Percentiles rank a stretch among this genome's conserved stretches.
Evolutionary conservation across 2,888 invertebrate genomes (phyloP).

Genomic region (Dusona sp.): DNA sequence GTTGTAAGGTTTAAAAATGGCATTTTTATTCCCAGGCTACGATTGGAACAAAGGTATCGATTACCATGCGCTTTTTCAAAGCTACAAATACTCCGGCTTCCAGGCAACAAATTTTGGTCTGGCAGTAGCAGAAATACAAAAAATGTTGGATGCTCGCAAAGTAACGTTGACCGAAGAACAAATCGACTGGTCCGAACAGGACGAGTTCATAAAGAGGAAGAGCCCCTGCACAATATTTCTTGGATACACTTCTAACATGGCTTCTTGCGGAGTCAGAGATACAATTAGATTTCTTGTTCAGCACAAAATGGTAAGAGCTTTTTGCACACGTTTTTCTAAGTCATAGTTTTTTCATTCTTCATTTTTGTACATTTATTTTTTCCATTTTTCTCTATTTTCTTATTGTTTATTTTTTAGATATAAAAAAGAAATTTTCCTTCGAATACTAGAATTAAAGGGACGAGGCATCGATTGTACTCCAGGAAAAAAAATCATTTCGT

Average conservation of each 20-base stretch:
- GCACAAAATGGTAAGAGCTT: slow-evolving; percentile 89
- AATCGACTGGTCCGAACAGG: slow-evolving; percentile 89
- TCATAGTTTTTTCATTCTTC: slow-evolving; percentile 3
- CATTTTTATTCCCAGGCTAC: slow-evolving; percentile 88
- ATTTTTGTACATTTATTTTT: neutral
- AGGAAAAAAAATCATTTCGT: too few species aligned
- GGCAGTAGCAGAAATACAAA: slow-evolving; percentile 95
- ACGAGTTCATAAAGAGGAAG: slow-evolving; percentile 91
- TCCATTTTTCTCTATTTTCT: neutral
- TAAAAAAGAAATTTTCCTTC: too few species aligned
- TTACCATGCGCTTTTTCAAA: slow-evolving; percentile 92
- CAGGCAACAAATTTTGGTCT: slow-evolving; percentile 98
- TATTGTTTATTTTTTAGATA: too few species aligned
- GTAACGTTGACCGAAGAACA: slow-evolving; percentile 89
- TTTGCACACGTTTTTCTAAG: neutral
- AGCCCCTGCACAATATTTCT: slow-evolving; percentile 97
- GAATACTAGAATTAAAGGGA: neutral
- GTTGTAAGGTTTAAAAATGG: neutral
- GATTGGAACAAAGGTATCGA: slow-evolving; percentile 97
- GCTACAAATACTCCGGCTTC: slow-evolving; percentile 95
- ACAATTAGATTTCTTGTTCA: slow-evolving; percentile 94
- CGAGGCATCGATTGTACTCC: too few species aligned
- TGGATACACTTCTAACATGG: slow-evolving; percentile 98
- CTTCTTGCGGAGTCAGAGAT: slow-evolving; percentile 97
- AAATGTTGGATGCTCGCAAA: slow-evolving; percentile 90